phyloP scores from a whole-genome alignment of 37 sponge, comb jelly and placozoan species.

The Hexactinellida sp. region DNA sequence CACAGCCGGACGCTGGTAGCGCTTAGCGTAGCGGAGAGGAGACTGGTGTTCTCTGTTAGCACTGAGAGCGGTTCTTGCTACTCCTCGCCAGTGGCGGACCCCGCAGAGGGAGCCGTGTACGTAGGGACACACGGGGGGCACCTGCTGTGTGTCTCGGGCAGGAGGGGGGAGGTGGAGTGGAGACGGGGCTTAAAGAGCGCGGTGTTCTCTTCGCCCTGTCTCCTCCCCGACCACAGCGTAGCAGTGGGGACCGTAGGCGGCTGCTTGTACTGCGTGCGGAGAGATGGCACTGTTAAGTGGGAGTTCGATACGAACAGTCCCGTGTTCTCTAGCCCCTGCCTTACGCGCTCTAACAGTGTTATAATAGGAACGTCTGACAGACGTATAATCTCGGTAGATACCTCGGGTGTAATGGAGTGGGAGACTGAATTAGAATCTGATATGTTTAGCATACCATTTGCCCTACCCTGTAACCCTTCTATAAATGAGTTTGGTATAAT shows the following conservation, averaged over 20 bases:
- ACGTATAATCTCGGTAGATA: neutral
- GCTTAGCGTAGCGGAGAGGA: constrained; percentile 31
- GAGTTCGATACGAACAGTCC: neutral
- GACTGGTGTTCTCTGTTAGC: constrained; percentile 19
- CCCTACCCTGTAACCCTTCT: neutral
- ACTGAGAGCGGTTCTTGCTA: constrained; percentile 62
- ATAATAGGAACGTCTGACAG: neutral
- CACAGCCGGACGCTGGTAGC: constrained; percentile 64
- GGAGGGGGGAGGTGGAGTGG: constrained; percentile 40
- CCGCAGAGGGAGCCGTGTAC: constrained; percentile 17
- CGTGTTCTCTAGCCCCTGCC: constrained; percentile 15
- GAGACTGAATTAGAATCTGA: neutral
- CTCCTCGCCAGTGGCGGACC: constrained; percentile 47
- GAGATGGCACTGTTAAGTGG: constrained; percentile 20
- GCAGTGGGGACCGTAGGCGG: constrained; percentile 12
- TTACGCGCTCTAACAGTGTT: neutral
- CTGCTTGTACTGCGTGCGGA: constrained; percentile 21
- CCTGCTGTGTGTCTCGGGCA: constrained; percentile 27
- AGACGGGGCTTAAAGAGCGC: constrained; percentile 26
- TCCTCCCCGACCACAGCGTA: constrained; percentile 20
- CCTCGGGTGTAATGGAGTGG: constrained; percentile 16
- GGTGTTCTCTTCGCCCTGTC: constrained; percentile 45
- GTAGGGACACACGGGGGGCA: constrained; percentile 52
- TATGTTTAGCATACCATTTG: constrained; percentile 11
- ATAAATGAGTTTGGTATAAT: neutral